Evolutionary conservation across 2,113 vertebrate species (phyloP), one percentile per base, ranked within the genome.

Genomic region (Caloenas nicobarica): DNA sequence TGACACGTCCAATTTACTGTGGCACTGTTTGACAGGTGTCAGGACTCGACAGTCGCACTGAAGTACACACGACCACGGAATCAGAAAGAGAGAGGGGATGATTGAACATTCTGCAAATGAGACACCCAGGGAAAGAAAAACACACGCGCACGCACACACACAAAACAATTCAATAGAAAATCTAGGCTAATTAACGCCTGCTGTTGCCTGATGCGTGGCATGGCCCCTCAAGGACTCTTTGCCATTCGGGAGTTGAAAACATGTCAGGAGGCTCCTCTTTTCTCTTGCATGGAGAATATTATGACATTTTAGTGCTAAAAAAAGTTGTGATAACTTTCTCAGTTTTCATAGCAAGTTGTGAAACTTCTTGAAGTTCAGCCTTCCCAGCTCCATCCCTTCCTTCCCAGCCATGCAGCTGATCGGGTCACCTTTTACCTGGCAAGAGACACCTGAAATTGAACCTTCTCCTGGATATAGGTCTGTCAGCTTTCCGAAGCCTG

Each of bases 1-100:
- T 96, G 92, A 93, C 82, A 95, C 7, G 93, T 95, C 97, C 97
- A 96, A 97, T 98, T 98, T 98, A 94, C 96, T 89, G 93, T 96
- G 96, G 93, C 87, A 84, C 86, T 42, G 86, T 95, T 94, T 98
- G 96, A 97, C 91, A 95, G 97, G 96, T 97, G 96, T 97, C 87
- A 94, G 94, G 96, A 7, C 93, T 92, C 90, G 33, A 83, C 95
- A 92, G 96, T 56, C 77, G 73, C 90, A 65, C 36, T 38, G 44
- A 81, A 95, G 95, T 73, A 86, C 90, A 38, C 92, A 11, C 28
- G 71, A 48, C 89, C 72, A 72, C 56, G 4, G 95, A 71, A 81
- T 24, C 93, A 33, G 96, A 92, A 68, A 31, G 80, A 64, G 85
- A 80, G 78, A 53, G 82, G 92, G 90, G 93, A 85, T 89, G 64